Conservation (phyloP, 1,140 invertebrate species). For the Trichonephila clavata region DNA sequence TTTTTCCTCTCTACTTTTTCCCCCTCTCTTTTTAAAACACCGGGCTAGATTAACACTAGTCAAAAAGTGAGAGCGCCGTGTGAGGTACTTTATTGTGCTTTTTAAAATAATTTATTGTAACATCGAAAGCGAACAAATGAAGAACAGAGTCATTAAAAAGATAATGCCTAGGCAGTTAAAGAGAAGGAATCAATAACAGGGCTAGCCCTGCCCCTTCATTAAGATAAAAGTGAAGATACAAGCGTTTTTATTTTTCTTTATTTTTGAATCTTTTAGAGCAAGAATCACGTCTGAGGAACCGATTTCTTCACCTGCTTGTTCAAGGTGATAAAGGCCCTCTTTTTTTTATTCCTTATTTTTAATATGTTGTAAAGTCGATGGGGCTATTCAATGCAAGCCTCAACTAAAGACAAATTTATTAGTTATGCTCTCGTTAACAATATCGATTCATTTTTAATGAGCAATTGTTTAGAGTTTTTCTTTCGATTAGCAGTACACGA, state of each 20-base stretch:
- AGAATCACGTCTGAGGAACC: slow-evolving; percentile 53
- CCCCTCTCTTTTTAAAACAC: neutral
- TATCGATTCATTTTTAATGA: slow-evolving; percentile 70
- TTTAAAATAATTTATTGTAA: slow-evolving; percentile 70
- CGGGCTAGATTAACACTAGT: slow-evolving; percentile 39
- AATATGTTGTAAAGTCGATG: neutral
- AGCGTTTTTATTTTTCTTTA: slow-evolving; percentile 38
- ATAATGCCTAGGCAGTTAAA: slow-evolving; percentile 67
- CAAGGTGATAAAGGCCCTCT: slow-evolving; percentile 34
- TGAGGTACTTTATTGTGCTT: slow-evolving; percentile 35
- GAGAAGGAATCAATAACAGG: slow-evolving; percentile 56
- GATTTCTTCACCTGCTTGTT: neutral
- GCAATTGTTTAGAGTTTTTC: slow-evolving; percentile 44
- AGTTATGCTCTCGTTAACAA: slow-evolving; percentile 45
- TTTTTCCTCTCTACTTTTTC: neutral
- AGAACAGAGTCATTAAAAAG: slow-evolving; percentile 64
- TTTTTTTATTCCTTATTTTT: slow-evolving; percentile 21
- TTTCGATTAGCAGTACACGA: slow-evolving; percentile 16
- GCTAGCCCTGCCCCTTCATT: slow-evolving; percentile 51
- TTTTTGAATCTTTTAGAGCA: neutral
- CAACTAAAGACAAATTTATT: slow-evolving; percentile 29
- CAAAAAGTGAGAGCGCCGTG: neutral
- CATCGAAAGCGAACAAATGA: slow-evolving; percentile 71
- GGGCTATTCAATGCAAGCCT: neutral
- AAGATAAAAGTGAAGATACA: slow-evolving; percentile 58